Evolutionary conservation across 1,140 invertebrate species (phyloP), one percentile per base, ranked within the genome.

Genomic region (Drepana arcuata): DNA sequence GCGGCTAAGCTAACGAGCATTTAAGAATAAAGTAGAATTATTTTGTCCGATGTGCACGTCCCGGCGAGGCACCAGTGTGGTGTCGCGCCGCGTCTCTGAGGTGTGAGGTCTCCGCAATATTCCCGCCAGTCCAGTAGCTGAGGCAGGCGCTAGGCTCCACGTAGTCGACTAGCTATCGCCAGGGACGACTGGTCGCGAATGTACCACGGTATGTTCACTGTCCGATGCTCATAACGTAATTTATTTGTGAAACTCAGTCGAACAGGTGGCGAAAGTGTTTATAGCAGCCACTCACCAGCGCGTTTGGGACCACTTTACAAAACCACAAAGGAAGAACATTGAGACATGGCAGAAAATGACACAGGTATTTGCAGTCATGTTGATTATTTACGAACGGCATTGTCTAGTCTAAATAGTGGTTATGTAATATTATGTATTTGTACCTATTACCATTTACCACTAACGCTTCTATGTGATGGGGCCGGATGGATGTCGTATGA

Each of bases 301-400:
- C 85, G 95, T 95, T 83, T 98, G 95, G 95, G 96, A 98, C 90
- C 95, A 98, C 90, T 98, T 98, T 90, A 96, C 95, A 84, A 98
- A 98, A 89, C 94, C 95, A 49, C 96, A 98, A 86, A 88, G 96
- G 85, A 98, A 97, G 90, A 97, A 97, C 87, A 96, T 98, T 86
- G 95, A 97, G 84, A 91, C 93, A 70, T 98, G 96, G 96, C 95
- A 94, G 86, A 97, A 96, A 88, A 95, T 96, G 86, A 92, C 93
- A 35, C 90, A 92, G 93, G 96, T 98, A 95, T 89, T 92, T 93
- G 88, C 15, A 41, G 35, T 21, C n/a, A n/a, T n/a, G n/a, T n/a
- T n/a, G n/a, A n/a, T n/a, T n/a, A n/a, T n/a, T n/a, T n/a, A n/a
- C n/a, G n/a, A n/a, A n/a, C n/a, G n/a, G n/a, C n/a, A n/a, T n/a